Base-by-base conservation (phyloP, 2,113 vertebrate species). In the Macrotus californicus region DNA sequence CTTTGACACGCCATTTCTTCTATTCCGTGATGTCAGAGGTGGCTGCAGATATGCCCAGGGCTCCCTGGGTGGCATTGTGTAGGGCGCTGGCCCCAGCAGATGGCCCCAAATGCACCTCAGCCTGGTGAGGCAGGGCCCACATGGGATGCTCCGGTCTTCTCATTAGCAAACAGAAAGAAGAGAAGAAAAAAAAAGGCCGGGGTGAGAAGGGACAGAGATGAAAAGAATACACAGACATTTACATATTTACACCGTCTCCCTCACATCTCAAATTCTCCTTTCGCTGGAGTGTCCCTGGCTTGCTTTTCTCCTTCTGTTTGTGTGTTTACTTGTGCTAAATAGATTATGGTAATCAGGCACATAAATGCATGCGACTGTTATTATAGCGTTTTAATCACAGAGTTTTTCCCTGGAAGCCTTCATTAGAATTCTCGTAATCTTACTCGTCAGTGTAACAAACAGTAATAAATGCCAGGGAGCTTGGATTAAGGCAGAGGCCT, bases 381-480 rank as follows among this genome's bases (percentile, higher is more conserved):
- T 98, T 98, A 99, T 98, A 98, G 98, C 98, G 98, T 99, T 99
- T 99, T 99, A 99, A 99, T 99, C 98, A 98, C 98, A 98, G 98
- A 98, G 98, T 98, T 98, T 98, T 98, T 98, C 98, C 96, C 98
- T 97, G 98, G 97, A 97, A 98, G 98, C 98, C 99, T 99, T 99
- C 99, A 99, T 99, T 99, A 99, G 98, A 98, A 99, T 99, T 99
- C 99, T 98, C 98, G 98, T 99, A 99, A 99, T 99, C 98, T 99
- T 98, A 98, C 98, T 99, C 98, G 98, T 98, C 99, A 99, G 98
- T 98, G 98, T 98, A 98, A 98, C 98, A 98, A 99, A 99, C 98
- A 98, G 98, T 98, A 98, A 98, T 99, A 99, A 99, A 99, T 99
- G 98, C 98, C 98, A 98, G 98, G 98, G 98, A 98, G 98, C 98